Percentiles rank a stretch among this genome's conserved stretches.
phyloP scores from a whole-genome alignment of 2,797 vertebrate genomes.

The Periparus ater region DNA sequence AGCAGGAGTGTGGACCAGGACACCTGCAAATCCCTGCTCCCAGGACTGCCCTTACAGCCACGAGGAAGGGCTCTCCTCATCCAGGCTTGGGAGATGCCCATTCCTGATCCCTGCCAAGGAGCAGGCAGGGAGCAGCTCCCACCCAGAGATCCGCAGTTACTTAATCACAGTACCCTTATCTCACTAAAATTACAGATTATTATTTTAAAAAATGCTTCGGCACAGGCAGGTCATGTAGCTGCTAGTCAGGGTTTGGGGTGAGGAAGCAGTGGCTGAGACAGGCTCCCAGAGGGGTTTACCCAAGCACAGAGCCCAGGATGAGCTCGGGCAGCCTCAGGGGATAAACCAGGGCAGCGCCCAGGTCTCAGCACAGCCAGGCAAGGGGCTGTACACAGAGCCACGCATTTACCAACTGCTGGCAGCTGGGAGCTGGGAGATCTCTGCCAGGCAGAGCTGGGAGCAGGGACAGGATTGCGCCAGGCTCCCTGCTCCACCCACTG shows the following conservation, averaged over 20 bases:
- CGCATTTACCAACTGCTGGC: fast-evolving
- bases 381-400: fast-evolving
- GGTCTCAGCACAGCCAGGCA: not conserved
- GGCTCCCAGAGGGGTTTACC: not conserved
- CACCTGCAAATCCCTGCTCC: not conserved
- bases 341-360: not conserved
- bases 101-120: not conserved
- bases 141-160: fast-evolving
- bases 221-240: not conserved
- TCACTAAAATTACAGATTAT: not conserved
- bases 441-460: not conserved
- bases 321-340: not conserved
- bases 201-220: not conserved
- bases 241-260: not conserved
- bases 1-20: not conserved
- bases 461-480: not conserved
- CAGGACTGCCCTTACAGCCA: fast-evolving
- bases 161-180: not conserved
- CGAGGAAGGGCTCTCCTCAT: not conserved
- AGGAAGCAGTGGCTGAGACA: not conserved
- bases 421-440: not conserved
- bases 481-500: not conserved
- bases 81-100: not conserved
- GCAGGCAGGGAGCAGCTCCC: not conserved
- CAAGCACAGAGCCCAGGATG: not conserved